Base-by-base conservation (phyloP, 1,140 invertebrate species). In the Trachymyrmex cornetzi region DNA sequence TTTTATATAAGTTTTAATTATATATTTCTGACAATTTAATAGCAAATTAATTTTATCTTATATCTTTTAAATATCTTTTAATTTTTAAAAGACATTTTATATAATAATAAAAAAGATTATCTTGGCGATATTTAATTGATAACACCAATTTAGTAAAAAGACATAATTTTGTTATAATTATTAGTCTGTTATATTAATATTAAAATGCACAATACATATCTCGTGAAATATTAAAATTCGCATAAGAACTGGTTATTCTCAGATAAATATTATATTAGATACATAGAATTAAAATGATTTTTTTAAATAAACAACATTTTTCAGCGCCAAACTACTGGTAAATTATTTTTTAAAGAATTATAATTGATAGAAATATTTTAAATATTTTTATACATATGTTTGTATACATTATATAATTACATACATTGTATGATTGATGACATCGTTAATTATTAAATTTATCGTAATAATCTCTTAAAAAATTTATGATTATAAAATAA, bases 41-140 rank as follows among this genome's bases (percentile, higher is more conserved):
- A 16, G 55, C 3, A 59, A 38, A 1, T 74, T n/a, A n/a, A n/a
- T n/a, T n/a, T n/a, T n/a, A n/a, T n/a, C n/a, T n/a, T n/a, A n/a
- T n/a, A n/a, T n/a, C n/a, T n/a, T n/a, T n/a, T n/a, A n/a, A n/a
- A n/a, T n/a, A n/a, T n/a, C n/a, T n/a, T 34, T 57, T 19, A n/a
- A 74, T 14, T n/a, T 34, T 7, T 55, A n/a, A 34, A 57, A 2
- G 38, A 22, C 22, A 34, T 44, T n/a, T n/a, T 24, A 16, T 22
- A n/a, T n/a, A n/a, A n/a, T n/a, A 57, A 55, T 34, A 59, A 22
- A 75, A 59, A 44, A 3, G 48, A 77, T 77, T 63, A 64, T 19
- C 11, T 57, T n/a, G 11, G 3, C 7, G 16, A 24, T 75, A 57
- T 24, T 22, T 44, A 9, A 44, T 44, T 11, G 38, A 11, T 1